Evolutionary conservation across 2,113 vertebrate genomes (phyloP).

Genomic region (Periophthalmodon schlosseri): DNA sequence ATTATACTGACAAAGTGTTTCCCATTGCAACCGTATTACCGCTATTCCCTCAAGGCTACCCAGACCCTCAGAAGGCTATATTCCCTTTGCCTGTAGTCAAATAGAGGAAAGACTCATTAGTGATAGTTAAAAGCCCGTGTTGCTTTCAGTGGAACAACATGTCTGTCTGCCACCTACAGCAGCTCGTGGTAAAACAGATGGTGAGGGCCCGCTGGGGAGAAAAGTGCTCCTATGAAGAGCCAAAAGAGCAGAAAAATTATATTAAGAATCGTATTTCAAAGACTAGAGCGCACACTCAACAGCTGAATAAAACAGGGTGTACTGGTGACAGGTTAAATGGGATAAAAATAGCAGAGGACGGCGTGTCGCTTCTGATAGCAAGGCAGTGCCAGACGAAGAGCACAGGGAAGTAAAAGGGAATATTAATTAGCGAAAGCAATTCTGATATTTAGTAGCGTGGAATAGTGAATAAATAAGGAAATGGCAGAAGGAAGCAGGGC

Average conservation of each 20-base stretch:
- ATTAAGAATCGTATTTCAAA: constrained; percentile 59
- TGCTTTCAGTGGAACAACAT: constrained; percentile 30
- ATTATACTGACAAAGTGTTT: neutral
- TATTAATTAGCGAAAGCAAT: constrained; percentile 22
- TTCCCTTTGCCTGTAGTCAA: neutral
- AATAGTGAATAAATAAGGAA: constrained; percentile 11
- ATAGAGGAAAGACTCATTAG: constrained; percentile 20
- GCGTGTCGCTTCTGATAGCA: constrained; percentile 23
- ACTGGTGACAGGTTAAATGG: constrained; percentile 24
- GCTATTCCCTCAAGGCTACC: neutral
- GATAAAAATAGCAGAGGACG: constrained; percentile 22
- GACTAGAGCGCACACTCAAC: constrained; percentile 15
- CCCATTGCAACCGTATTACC: neutral
- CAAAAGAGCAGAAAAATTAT: constrained; percentile 24
- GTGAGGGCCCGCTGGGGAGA: constrained; percentile 51
- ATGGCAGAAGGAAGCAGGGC: constrained; percentile 7
- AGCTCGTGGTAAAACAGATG: constrained; percentile 62
- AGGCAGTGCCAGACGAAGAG: constrained; percentile 13
- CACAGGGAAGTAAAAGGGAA: constrained; percentile 21
- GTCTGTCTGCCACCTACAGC: constrained; percentile 46
- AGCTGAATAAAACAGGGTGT: constrained; percentile 28
- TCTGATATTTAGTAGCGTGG: constrained; percentile 9
- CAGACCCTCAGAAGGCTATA: neutral
- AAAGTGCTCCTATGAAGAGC: constrained; percentile 44
- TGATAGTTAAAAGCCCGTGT: constrained; percentile 4